Percentiles rank a stretch among this genome's conserved stretches.
These are phyloP conservation scores for Protaetia brevitarsis DNA, from an alignment of 1,140 invertebrate genomes.

Conservation along the genomic window DNA sequence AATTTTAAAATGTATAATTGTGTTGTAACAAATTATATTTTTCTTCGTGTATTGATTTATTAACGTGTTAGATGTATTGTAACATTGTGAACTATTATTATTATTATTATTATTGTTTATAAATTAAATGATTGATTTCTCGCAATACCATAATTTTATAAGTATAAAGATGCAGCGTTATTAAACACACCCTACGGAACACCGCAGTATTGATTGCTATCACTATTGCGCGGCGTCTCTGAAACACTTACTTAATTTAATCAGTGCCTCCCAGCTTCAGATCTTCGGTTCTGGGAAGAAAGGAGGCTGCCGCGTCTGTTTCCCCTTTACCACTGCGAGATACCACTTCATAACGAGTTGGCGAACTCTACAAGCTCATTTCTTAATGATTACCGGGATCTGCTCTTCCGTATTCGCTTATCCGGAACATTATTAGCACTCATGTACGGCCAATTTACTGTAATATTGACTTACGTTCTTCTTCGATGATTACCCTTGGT, in stretches of 20 bases:
- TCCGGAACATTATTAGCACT: not conserved
- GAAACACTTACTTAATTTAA: constrained; percentile 22
- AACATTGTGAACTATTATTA: too few species aligned
- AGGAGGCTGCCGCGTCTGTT: not conserved
- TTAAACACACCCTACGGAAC: not conserved
- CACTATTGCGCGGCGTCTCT: constrained; percentile 17
- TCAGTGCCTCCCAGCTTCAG: constrained; percentile 1
- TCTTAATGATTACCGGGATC: not conserved
- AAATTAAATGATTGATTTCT: not conserved
- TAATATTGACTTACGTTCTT: constrained; percentile 10
- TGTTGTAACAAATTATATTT: too few species aligned
- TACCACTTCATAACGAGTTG: constrained; percentile 20
- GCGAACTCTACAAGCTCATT: not conserved
- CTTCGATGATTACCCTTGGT: too few species aligned
- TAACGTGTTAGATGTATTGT: too few species aligned
- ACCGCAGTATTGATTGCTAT: constrained; percentile 6
- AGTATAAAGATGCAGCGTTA: not conserved
- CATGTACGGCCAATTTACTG: not conserved
- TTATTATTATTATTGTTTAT: too few species aligned
- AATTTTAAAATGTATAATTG: too few species aligned
- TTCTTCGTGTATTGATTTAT: too few species aligned
- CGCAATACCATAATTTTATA: not conserved
- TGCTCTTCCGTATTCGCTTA: not conserved
- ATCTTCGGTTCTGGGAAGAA: not conserved
- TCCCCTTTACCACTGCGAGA: not conserved